Base-by-base conservation (phyloP, 1,140 invertebrate species). In the Rhynchophorus ferrugineus region DNA sequence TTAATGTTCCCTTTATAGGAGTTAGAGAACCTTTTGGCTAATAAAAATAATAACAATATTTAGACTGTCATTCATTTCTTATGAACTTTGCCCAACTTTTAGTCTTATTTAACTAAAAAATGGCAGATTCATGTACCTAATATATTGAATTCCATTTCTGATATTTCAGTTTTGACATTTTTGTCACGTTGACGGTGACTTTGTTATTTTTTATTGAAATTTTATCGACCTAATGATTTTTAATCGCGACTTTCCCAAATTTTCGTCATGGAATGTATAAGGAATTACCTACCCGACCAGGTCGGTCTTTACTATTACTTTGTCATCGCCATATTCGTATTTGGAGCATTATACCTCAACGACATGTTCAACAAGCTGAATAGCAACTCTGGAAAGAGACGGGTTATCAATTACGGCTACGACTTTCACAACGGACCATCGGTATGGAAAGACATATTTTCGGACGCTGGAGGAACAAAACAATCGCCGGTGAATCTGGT, bases 401-500 rank as follows among this genome's bases (percentile, higher is more conserved):
- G 44, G 24, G 16, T 58, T 13, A 48, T 39, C n/a, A 38, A 35
- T 14, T 61, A 61, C 37, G 50, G 53, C 2, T 61, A 61, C 39
- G 44, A 57, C 17, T 13, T 19, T 2, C 18, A 38, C 35, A 54
- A 56, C 29, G 59, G 62, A 39, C 47, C 61, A 33, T 36, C 45
- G 35, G n/a, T 47, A 13, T 44, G 62, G 63, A 60, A 57, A 52
- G 49, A 43, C 7, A 14, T 59, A 44, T 46, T 55, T 19, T 13
- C 43, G 2, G 53, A 44, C 37, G 59, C 54, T n/a, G 43, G 22
- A 35, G 59, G 54, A 16, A 49, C 49, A 33, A 56, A 48, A 38
- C 64, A 66, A 41, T 65, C 63, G 3, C 64, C 64, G 1, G 61
- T 66, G 7, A 63, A 66, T 44, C 49, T 66, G 16, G 18, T 56